Percentiles rank a stretch among this genome's conserved stretches.
These are phyloP conservation scores for Cyprinodon brontotheroides DNA, from an alignment of 2,113 vertebrate genomes.

Conservation along the genomic window DNA sequence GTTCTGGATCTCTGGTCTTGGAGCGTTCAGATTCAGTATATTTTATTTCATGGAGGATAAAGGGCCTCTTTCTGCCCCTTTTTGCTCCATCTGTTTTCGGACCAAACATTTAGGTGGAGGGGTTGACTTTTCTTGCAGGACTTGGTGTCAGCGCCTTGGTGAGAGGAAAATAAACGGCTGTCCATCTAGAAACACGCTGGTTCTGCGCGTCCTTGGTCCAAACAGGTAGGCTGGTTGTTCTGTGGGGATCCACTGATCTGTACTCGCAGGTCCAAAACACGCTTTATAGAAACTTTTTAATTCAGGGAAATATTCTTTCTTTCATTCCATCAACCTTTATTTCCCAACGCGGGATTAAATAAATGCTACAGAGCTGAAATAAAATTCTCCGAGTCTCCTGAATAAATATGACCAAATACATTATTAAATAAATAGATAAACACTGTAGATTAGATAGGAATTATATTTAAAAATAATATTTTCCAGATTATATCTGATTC, in stretches of 20 bases:
- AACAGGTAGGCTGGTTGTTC: background rate
- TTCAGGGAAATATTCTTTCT: background rate
- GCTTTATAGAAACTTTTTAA: background rate
- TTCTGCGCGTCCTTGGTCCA: background rate
- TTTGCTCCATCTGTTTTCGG: background rate
- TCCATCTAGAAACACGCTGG: background rate
- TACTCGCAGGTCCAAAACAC: background rate
- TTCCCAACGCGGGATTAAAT: too few relatives aligned
- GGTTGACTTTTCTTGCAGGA: background rate
- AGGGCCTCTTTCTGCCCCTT: background rate
- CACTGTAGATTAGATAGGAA: too few relatives aligned
- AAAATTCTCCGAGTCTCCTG: too few relatives aligned
- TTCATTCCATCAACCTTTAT: background rate
- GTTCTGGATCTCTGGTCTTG: background rate
- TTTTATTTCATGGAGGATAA: background rate
- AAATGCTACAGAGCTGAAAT: too few relatives aligned
- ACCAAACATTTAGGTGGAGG: background rate
- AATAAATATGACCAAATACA: too few relatives aligned
- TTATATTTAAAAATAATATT: too few relatives aligned
- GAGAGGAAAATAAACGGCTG: background rate
- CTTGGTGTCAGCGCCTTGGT: background rate
- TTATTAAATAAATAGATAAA: too few relatives aligned
- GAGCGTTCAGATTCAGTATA: background rate
- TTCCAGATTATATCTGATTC: too few relatives aligned
- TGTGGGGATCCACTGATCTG: background rate